Evolutionary conservation across 2,797 vertebrate species (phyloP).

Genomic region (Coilia nasus): DNA sequence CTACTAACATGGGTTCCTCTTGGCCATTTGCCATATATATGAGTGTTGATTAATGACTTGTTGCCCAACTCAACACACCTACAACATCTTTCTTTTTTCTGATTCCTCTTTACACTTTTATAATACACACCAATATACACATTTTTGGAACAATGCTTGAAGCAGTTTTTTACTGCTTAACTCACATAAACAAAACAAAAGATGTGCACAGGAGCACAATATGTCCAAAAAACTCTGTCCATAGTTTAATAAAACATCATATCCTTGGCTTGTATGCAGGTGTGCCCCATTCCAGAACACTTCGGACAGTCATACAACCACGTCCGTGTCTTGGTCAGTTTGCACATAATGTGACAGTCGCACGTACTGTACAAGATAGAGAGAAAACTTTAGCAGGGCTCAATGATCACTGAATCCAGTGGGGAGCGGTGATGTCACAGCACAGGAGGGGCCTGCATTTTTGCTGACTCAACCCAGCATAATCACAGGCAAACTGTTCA

Average conservation of each 20-base stretch:
- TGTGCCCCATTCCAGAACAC: not conserved
- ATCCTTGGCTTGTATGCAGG: conserved; percentile 46
- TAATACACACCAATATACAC: conserved; percentile 35
- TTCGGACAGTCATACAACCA: not conserved
- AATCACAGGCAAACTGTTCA: too few relatives aligned
- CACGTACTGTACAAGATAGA: not conserved
- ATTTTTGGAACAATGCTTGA: conserved; percentile 35
- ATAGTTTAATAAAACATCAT: conserved; percentile 32
- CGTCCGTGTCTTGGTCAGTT: not conserved
- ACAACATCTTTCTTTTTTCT: conserved; percentile 26
- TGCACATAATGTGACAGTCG: too few relatives aligned
- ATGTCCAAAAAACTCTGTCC: conserved; percentile 4
- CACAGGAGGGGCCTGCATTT: not conserved
- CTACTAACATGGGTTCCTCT: conserved; percentile 39
- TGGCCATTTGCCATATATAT: conserved; percentile 17
- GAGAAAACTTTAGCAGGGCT: not conserved
- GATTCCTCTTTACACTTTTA: conserved; percentile 28
- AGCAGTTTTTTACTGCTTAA: conserved; percentile 14
- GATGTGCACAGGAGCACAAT: not conserved
- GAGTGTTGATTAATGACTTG: not conserved
- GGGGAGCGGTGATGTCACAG: not conserved
- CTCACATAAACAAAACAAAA: not conserved
- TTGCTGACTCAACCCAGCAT: too few relatives aligned
- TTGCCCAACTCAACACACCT: conserved; percentile 9
- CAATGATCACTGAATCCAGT: not conserved